Evolutionary conservation across 2,888 invertebrate species (phyloP).

Genomic region (Baccha elongata): DNA sequence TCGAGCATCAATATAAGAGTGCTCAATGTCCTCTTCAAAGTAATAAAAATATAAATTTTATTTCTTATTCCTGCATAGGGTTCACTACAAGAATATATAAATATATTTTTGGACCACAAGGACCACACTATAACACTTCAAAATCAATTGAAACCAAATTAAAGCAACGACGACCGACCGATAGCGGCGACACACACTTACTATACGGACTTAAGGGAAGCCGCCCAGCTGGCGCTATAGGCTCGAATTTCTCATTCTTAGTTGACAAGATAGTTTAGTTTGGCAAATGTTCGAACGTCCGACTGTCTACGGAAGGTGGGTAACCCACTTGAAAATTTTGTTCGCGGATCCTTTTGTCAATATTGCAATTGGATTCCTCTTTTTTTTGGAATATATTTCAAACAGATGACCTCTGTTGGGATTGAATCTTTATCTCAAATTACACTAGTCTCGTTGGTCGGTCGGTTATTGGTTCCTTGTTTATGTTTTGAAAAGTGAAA

Average conservation of each 20-base stretch:
- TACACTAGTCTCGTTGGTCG: background rate
- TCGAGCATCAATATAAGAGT: slow-evolving; percentile 31
- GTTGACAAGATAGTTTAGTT: slow-evolving; percentile 32
- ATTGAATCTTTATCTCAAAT: slow-evolving; percentile 48
- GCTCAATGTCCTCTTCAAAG: slow-evolving; percentile 58
- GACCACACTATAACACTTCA: slow-evolving; percentile 64
- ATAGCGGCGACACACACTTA: slow-evolving; percentile 3
- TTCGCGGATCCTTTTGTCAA: slow-evolving; percentile 49
- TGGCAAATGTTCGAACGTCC: slow-evolving; percentile 45
- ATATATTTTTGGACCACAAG: slow-evolving; percentile 48
- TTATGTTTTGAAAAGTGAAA: slow-evolving; percentile 47
- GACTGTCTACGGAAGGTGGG: slow-evolving; percentile 60
- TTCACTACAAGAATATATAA: slow-evolving; percentile 30
- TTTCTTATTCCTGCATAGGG: slow-evolving; percentile 39
- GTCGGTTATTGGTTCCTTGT: background rate
- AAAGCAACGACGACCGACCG: slow-evolving; percentile 17
- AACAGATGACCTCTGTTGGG: slow-evolving; percentile 60
- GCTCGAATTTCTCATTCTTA: slow-evolving; percentile 43
- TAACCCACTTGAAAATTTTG: slow-evolving; percentile 59
- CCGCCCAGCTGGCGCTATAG: slow-evolving; percentile 68
- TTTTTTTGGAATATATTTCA: slow-evolving; percentile 30
- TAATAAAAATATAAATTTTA: slow-evolving; percentile 65
- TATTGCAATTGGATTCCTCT: slow-evolving; percentile 48
- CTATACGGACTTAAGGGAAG: slow-evolving; percentile 9
- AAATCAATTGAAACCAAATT: slow-evolving; percentile 19